These are phyloP conservation scores for Drosophila punjabiensis DNA, from an alignment of 1,140 invertebrate species.

Conservation along the genomic window DNA sequence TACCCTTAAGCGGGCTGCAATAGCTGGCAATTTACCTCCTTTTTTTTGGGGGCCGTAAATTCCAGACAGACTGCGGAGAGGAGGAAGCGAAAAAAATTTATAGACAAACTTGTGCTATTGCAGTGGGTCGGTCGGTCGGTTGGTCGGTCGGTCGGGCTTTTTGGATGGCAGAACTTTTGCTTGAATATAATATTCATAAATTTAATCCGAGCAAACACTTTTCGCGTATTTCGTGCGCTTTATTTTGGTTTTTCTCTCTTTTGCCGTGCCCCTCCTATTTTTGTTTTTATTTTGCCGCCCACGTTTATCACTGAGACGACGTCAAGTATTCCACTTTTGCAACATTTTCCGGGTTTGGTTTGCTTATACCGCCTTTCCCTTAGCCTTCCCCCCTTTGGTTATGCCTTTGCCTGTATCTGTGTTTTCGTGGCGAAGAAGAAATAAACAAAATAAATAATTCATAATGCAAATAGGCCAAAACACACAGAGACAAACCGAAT, in stretches of 20 bases:
- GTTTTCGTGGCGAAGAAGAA: slow-evolving; percentile 44
- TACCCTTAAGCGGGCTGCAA: slow-evolving; percentile 66
- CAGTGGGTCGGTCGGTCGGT: slow-evolving; percentile 20
- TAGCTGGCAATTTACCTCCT: slow-evolving; percentile 52
- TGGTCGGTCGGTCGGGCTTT: not conserved
- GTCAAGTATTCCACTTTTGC: slow-evolving; percentile 69
- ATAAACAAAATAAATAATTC: slow-evolving; percentile 82
- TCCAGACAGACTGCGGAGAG: slow-evolving; percentile 21
- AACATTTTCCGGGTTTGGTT: slow-evolving; percentile 60
- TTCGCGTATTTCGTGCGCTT: slow-evolving; percentile 70
- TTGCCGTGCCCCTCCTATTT: slow-evolving; percentile 1
- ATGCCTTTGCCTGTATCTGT: slow-evolving; percentile 24
- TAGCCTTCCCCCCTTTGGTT: not conserved
- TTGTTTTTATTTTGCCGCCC: slow-evolving; percentile 37
- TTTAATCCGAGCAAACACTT: slow-evolving; percentile 80
- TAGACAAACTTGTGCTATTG: slow-evolving; percentile 63
- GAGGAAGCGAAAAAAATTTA: slow-evolving; percentile 55
- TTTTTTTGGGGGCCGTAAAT: slow-evolving; percentile 51
- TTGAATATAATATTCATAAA: slow-evolving; percentile 82
- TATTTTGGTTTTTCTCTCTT: slow-evolving; percentile 33
- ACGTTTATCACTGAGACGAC: slow-evolving; percentile 71
- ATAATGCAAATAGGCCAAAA: slow-evolving; percentile 82
- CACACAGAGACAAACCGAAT: slow-evolving; percentile 43
- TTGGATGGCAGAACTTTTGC: slow-evolving; percentile 53
- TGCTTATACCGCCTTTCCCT: slow-evolving; percentile 1